These are phyloP conservation scores for Miltochrista miniata DNA, from an alignment of 2,888 invertebrate species.

Conservation along the genomic window DNA sequence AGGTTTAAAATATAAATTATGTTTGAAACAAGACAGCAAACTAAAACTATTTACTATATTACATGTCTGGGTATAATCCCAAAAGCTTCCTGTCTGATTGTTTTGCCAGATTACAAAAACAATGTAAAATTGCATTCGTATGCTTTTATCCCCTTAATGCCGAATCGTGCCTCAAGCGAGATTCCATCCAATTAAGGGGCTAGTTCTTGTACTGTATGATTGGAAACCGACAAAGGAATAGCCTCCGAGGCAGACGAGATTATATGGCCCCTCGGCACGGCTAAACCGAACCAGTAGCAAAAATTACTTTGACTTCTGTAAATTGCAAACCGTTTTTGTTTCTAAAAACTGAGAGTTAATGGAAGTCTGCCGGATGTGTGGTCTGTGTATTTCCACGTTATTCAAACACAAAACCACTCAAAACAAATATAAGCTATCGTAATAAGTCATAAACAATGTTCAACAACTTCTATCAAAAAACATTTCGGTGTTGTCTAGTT, in stretches of 20 bases:
- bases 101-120: slow-evolving; percentile 44
- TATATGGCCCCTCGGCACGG: slow-evolving; percentile 54
- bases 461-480: slow-evolving; percentile 21
- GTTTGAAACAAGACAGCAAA: slow-evolving; percentile 14
- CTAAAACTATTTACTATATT: slow-evolving; percentile 29
- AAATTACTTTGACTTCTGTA: slow-evolving; percentile 48
- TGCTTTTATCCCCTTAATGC: slow-evolving; percentile 44
- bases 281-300: slow-evolving; percentile 60
- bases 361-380: background rate
- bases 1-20: slow-evolving; percentile 5
- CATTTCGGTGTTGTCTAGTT: slow-evolving; percentile 21
- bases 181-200: slow-evolving; percentile 72
- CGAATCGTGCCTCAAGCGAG: slow-evolving; percentile 57
- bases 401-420: slow-evolving; percentile 1
- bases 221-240: slow-evolving; percentile 63
- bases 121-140: slow-evolving; percentile 50
- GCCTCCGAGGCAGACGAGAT: slow-evolving; percentile 49
- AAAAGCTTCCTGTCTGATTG: slow-evolving; percentile 33
- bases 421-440: slow-evolving; percentile 11
- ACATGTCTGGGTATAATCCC: slow-evolving; percentile 29
- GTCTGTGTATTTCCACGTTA: background rate
- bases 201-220: slow-evolving; percentile 71
- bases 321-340: slow-evolving; percentile 25
- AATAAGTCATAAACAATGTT: slow-evolving; percentile 24
- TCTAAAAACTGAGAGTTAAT: slow-evolving; percentile 17